Evolutionary conservation across 2,797 vertebrate species (phyloP), one percentile per base, ranked within the genome.

Genomic region (Tapirus indicus): DNA sequence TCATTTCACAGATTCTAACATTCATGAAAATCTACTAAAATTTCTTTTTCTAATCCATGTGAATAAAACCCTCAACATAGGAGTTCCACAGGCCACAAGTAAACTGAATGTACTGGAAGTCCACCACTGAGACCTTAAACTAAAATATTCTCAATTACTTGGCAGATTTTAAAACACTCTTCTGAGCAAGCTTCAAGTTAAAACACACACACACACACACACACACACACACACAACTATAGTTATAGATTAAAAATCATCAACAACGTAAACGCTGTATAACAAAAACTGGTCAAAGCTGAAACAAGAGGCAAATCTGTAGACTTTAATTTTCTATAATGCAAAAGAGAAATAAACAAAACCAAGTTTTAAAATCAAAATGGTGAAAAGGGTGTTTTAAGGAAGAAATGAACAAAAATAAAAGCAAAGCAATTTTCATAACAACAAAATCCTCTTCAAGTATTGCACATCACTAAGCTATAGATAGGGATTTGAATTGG

Each of bases 301-400:
- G 27, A 68, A 74, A 64, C 18, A 27, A 64, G 66, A 79, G 12
- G 21, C n/a, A 79, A 91, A 79, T 52, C 27, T 62, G 3, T 52
- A 44, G 8, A 86, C 74, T 10, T 77, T 60, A 84, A 84, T 84
- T 77, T 83, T 49, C 49, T 41, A 32, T 41, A 84, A 60, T 9
- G 9, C 10, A 68, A 85, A 32, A 83, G 32, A 56, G 18, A 78
- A 83, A 74, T 25, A 41, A 75, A 74, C 1, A 82, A 62, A 44
- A 72, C 35, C 74, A 66, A 35, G 21, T 60, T 83, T 86, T 95
- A 64, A 80, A 80, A 14, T 69, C 7, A 95, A 80, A 86, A 79
- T 25, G 38, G 23, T 74, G 25, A 52, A 29, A 38, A 68, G 49
- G 18, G 52, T 60, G 27, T 52, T 62, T 64, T 44, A 60, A 85